Conservation (phyloP, 1,140 invertebrate species). For the Daktulosphaira vitifoliae region DNA sequence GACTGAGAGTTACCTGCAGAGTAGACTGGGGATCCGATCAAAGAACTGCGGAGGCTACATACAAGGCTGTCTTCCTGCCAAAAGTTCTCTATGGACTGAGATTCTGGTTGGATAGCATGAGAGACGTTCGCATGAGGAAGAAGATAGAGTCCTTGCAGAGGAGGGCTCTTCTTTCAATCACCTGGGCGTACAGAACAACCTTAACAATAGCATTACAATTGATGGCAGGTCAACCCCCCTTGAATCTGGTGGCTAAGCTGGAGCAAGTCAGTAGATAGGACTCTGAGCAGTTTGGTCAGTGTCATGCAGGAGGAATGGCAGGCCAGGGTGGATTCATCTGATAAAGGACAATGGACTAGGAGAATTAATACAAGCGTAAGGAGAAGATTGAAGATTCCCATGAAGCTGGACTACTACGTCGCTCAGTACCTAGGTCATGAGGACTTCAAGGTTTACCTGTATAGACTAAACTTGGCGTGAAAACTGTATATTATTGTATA, state of each 20-base stretch:
- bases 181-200: background rate
- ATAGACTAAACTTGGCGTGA: background rate
- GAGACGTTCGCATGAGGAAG: too few relatives aligned
- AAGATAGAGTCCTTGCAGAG: background rate
- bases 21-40: background rate
- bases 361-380: too few relatives aligned
- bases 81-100: background rate
- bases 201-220: slow-evolving; percentile 3
- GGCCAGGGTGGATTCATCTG: too few relatives aligned
- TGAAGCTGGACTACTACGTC: too few relatives aligned
- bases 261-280: background rate
- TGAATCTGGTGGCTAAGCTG: background rate
- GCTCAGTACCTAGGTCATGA: slow-evolving; percentile 4
- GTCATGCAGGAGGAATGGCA: too few relatives aligned
- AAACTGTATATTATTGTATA: too few relatives aligned
- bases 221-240: background rate
- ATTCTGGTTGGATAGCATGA: too few relatives aligned
- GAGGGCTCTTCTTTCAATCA: background rate
- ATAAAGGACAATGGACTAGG: too few relatives aligned
- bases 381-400: background rate
- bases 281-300: background rate
- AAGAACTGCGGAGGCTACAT: background rate
- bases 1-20: background rate
- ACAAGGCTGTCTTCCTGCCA: background rate
- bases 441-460: background rate